Evolutionary conservation across 2,113 vertebrate genomes (phyloP).

Genomic region (cattle (Bos taurus)): ARS-UCD2.0 NC_037330.1:94896001-94896500

Average conservation of each 20-base stretch:
- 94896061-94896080: not conserved
- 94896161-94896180: not conserved
- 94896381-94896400: not conserved
- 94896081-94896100: not conserved
- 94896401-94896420: not conserved
- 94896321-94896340: not conserved
- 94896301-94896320: not conserved
- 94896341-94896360: not conserved
- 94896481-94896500: not conserved
- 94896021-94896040: not conserved
- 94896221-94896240: slow-evolving; percentile 1
- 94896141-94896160: not conserved
- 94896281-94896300: not conserved
- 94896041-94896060: slow-evolving; percentile 2
- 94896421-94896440: not conserved
- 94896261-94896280: not conserved
- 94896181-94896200: not conserved
- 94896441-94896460: not conserved
- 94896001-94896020: not conserved
- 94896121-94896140: not conserved
- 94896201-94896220: not conserved
- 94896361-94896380: not conserved
- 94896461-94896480: not conserved
- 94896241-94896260: not conserved
- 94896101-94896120: not conserved